phyloP scores from a whole-genome alignment of 1,140 invertebrate genomes.

The Bombus waltoni region DNA sequence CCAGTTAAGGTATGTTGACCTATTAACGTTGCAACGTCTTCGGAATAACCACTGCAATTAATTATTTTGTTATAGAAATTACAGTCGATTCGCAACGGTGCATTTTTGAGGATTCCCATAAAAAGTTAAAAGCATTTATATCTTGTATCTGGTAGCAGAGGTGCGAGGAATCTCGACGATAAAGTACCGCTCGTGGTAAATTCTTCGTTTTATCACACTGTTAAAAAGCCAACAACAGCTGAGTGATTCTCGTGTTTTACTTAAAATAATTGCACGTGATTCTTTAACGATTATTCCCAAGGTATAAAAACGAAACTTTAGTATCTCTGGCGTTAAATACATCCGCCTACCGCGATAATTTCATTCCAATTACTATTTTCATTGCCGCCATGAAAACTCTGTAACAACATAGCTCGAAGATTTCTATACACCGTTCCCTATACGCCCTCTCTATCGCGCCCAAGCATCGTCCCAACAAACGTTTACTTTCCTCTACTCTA shows the following conservation, averaged over 20 bases:
- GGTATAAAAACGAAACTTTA: neutral
- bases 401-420: constrained; percentile 4
- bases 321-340: neutral
- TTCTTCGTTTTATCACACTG: neutral
- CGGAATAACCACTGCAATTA: neutral
- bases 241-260: neutral
- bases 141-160: too few relatives aligned
- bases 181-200: neutral
- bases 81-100: too few relatives aligned
- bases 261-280: neutral
- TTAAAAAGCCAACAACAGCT: neutral
- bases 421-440: neutral
- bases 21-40: neutral
- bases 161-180: too few relatives aligned
- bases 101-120: too few relatives aligned
- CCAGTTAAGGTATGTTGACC: neutral
- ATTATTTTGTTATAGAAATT: too few relatives aligned
- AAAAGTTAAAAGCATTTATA: too few relatives aligned
- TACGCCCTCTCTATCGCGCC: neutral
- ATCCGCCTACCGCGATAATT: neutral
- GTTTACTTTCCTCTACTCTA: constrained; percentile 7
- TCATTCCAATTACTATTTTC: constrained; percentile 20
- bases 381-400: neutral
- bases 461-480: neutral
- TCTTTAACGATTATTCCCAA: neutral